A percentile compares a stretch with the other conserved stretches of the same genome.
Evolutionary conservation across 2,113 vertebrate species (phyloP).

Genomic region (Sturnira hondurensis): DNA sequence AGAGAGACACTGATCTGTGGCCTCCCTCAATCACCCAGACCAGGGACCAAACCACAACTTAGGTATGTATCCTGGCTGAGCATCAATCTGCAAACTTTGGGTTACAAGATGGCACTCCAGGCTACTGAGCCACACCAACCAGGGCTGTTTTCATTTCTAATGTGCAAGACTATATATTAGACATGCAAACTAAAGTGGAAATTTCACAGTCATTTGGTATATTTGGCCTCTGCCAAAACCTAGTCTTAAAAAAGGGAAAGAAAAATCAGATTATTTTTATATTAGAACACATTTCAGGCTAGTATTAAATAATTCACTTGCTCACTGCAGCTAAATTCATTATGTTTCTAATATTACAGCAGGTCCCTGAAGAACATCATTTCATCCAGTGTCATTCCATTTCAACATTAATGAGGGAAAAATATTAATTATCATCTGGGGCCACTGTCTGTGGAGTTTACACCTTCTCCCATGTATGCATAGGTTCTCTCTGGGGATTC

Average conservation of each 20-base stretch:
- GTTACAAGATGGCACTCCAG: too few species aligned
- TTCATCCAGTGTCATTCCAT: neutral
- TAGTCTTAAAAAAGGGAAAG: neutral
- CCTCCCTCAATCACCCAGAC: too few species aligned
- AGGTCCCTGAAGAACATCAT: neutral
- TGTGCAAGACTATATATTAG: neutral
- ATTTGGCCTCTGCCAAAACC: slow-evolving; percentile 23
- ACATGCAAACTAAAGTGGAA: slow-evolving; percentile 34
- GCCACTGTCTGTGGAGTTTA: neutral
- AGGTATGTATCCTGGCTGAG: too few species aligned
- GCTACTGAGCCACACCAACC: too few species aligned
- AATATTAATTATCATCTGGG: neutral
- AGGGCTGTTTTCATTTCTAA: slow-evolving; percentile 18
- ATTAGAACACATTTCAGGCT: slow-evolving; percentile 17
- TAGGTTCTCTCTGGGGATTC: neutral
- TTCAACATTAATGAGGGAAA: neutral
- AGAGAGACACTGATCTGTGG: too few species aligned
- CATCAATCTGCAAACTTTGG: too few species aligned
- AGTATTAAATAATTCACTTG: neutral
- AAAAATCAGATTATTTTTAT: slow-evolving; percentile 2
- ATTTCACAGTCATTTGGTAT: slow-evolving; percentile 30
- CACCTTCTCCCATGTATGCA: neutral
- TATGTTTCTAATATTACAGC: neutral
- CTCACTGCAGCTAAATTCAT: neutral
- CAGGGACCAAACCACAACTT: too few species aligned